Evolutionary conservation across 2,113 vertebrate genomes (phyloP), one percentile per base, ranked within the genome.

Genomic region (Perca schrenkii): DNA sequence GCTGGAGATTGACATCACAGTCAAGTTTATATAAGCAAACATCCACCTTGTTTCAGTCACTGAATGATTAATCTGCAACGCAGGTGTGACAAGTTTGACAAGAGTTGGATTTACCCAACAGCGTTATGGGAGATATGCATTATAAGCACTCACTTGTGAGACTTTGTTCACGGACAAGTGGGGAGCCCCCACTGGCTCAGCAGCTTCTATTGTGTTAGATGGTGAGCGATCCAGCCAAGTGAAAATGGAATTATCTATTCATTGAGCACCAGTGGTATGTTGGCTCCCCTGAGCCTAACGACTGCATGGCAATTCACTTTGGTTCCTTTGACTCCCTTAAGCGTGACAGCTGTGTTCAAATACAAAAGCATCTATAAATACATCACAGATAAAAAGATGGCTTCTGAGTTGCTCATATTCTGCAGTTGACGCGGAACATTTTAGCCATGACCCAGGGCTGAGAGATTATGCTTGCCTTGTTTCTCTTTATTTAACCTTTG

Each of bases 231-330:
- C 22, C n/a, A 61, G 70, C 61, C 8, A 6, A 73, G 75, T 52
- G 21, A 82, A 88, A 88, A 84, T 49, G 25, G 62, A 78, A 76
- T 88, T 60, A 82, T 86, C 34, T 81, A 57, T 90, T 84, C 81
- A 82, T 61, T 72, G 70, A 82, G 80, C 57, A 58, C 49, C 68
- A n/a, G 69, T 15, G 3, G 31, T 31, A 36, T 10, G 43, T 40
- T 13, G 76, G 12, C 76, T 66, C 84, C 69, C 70, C 43, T n/a
- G 75, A 79, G 78, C 43, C 47, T 25, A 25, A 60, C 31, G 10
- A 52, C 70, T 64, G 69, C 69, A 64, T 72, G 75, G 86, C 67
- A 64, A 89, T 82, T 83, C 53, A 54, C 75, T 75, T 76, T 50
- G n/a, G 28, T 62, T 70, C 46, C 64, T 69, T 16, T 31, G 66